A percentile compares a stretch with the other conserved stretches of the same genome.
Conservation (phyloP, 2,888 invertebrate species). For the Melanostoma scalare region DNA sequence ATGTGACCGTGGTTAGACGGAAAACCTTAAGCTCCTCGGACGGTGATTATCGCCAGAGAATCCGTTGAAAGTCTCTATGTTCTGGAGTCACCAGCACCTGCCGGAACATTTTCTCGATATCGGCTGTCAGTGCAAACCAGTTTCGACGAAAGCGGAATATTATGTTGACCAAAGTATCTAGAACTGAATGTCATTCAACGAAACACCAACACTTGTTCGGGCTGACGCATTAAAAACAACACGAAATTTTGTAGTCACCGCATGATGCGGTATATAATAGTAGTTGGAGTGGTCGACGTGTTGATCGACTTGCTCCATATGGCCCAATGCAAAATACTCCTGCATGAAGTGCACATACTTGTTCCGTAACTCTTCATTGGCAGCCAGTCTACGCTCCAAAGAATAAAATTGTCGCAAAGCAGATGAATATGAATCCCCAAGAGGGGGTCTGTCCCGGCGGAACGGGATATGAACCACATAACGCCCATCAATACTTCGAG, state of each 20-base stretch:
- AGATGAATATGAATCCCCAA: conserved; percentile 13
- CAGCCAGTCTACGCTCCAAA: conserved; percentile 30
- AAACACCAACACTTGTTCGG: conserved; percentile 27
- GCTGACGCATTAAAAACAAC: conserved; percentile 57
- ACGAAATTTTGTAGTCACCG: conserved; percentile 42
- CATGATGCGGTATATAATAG: conserved; percentile 51
- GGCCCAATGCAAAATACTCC: background rate
- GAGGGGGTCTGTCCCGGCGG: background rate
- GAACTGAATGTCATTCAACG: conserved; percentile 44
- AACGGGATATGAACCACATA: conserved; percentile 39
- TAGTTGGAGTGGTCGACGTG: conserved; percentile 22
- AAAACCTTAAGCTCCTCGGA: background rate
- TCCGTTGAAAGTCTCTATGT: conserved; percentile 35
- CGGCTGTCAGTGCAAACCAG: conserved; percentile 7
- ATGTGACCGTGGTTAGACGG: conserved; percentile 36
- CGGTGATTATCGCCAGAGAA: conserved; percentile 50
- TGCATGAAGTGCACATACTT: conserved; percentile 40
- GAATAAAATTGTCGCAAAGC: conserved; percentile 26
- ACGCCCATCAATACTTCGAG: conserved; percentile 3
- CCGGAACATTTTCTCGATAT: conserved; percentile 34
- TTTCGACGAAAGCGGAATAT: conserved; percentile 31
- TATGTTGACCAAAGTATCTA: conserved; percentile 10
- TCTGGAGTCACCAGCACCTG: conserved; percentile 15
- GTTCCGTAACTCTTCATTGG: background rate
- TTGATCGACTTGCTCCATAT: conserved; percentile 18